phyloP scores from a whole-genome alignment of 2,888 invertebrate species.

The Odontocolon sp. region DNA sequence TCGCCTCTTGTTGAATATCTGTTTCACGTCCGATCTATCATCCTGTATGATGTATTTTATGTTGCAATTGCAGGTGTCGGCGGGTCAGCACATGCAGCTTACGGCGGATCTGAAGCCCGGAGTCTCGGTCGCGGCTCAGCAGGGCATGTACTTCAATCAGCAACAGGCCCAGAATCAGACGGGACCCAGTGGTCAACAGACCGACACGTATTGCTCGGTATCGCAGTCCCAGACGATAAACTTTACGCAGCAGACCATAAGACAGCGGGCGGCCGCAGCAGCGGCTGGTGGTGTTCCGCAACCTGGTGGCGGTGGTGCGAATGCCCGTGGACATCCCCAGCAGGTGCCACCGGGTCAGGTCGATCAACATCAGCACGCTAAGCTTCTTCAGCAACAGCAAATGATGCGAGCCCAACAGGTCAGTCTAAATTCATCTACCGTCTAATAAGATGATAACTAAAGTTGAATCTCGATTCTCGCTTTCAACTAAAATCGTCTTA shows the following conservation, averaged over 20 bases:
- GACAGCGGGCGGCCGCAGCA: slow-evolving; percentile 83
- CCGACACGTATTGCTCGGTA: slow-evolving; percentile 86
- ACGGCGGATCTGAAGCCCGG: slow-evolving; percentile 88
- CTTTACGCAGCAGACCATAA: slow-evolving; percentile 88
- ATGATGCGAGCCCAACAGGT: slow-evolving; percentile 79
- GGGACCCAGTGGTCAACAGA: slow-evolving; percentile 77
- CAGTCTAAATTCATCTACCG: slow-evolving; percentile 37
- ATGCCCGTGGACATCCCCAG: slow-evolving; percentile 74
- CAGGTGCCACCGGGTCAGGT: slow-evolving; percentile 76
- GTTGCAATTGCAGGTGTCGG: slow-evolving; percentile 86
- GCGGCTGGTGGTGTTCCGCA: slow-evolving; percentile 78
- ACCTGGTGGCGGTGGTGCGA: slow-evolving; percentile 64
- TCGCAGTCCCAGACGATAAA: slow-evolving; percentile 94
- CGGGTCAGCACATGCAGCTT: slow-evolving; percentile 92
- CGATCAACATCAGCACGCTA: slow-evolving; percentile 85
- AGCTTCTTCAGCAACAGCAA: slow-evolving; percentile 85
- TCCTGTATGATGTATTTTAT: slow-evolving; percentile 21
- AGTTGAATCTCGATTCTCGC: too few relatives aligned
- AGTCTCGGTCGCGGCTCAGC: slow-evolving; percentile 92
- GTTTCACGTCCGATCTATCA: slow-evolving; percentile 41
- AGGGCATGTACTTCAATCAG: slow-evolving; percentile 88
- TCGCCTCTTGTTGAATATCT: not conserved
- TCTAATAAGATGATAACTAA: too few relatives aligned
- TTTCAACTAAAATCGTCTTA: too few relatives aligned
- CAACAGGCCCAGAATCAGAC: slow-evolving; percentile 76